These are phyloP conservation scores for Polyommatus icarus DNA, from an alignment of 2,888 invertebrate species.

Conservation along the genomic window DNA sequence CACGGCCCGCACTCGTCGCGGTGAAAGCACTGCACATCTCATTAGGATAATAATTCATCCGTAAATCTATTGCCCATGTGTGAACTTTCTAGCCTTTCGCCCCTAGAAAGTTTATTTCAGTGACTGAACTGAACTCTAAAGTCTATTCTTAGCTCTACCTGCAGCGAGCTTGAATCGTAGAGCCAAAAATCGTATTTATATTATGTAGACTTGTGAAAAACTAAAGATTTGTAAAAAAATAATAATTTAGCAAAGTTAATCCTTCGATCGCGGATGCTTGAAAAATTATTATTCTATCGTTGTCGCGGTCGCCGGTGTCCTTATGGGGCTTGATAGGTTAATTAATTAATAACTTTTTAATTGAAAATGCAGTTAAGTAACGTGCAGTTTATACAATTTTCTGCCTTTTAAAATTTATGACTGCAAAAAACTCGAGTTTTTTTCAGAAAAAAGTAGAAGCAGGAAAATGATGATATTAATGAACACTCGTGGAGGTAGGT, in stretches of 20 bases:
- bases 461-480: background rate
- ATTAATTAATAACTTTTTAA: background rate
- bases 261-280: no score
- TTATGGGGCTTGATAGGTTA: no score
- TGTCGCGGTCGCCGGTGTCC: no score
- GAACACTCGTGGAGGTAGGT: conserved; percentile 18
- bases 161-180: background rate
- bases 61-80: conserved; percentile 23
- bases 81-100: conserved; percentile 19
- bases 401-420: background rate
- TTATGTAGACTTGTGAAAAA: no score
- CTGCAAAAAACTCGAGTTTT: background rate
- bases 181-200: background rate
- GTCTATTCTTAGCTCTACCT: background rate
- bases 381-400: background rate
- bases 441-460: background rate
- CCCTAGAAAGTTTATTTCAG: background rate
- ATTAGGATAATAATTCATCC: conserved; percentile 24
- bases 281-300: no score
- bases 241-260: no score
- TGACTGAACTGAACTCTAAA: background rate
- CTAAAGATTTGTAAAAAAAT: no score
- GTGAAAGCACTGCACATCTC: conserved; percentile 33
- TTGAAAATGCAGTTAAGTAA: background rate
- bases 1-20: conserved; percentile 25